A percentile compares a stretch with the other conserved stretches of the same genome.
phyloP scores from a whole-genome alignment of 2,113 vertebrate species.

The Notarius quadriscutis region DNA sequence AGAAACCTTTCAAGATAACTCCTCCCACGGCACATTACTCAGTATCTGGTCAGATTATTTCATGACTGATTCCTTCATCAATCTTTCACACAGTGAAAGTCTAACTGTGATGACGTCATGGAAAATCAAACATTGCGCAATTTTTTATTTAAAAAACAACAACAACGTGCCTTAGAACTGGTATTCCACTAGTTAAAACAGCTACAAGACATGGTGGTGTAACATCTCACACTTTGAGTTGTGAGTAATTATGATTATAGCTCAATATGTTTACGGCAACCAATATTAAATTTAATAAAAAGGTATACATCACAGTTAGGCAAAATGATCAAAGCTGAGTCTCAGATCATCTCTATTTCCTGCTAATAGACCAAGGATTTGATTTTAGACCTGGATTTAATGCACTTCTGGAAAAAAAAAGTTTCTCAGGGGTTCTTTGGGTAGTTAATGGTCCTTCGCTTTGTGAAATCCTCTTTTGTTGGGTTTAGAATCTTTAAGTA shows the following conservation, averaged over 20 bases:
- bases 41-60: not conserved
- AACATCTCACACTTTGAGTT: not conserved
- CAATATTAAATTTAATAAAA: not conserved
- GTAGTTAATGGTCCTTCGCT: not conserved
- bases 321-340: not conserved
- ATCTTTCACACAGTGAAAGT: not conserved
- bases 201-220: not conserved
- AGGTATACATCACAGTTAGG: not conserved
- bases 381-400: not conserved
- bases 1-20: not conserved
- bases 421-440: not conserved
- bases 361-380: not conserved
- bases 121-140: not conserved
- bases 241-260: not conserved
- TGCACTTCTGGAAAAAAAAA: not conserved
- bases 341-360: not conserved
- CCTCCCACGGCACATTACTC: not conserved
- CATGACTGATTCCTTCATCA: not conserved
- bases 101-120: not conserved
- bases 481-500: not conserved
- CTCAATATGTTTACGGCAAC: not conserved
- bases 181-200: not conserved
- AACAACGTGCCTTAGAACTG: not conserved
- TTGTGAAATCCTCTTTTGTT: not conserved
- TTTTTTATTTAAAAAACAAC: not conserved